These are phyloP conservation scores for Oeneis ivallda DNA, from an alignment of 2,888 invertebrate species.

Conservation along the genomic window DNA sequence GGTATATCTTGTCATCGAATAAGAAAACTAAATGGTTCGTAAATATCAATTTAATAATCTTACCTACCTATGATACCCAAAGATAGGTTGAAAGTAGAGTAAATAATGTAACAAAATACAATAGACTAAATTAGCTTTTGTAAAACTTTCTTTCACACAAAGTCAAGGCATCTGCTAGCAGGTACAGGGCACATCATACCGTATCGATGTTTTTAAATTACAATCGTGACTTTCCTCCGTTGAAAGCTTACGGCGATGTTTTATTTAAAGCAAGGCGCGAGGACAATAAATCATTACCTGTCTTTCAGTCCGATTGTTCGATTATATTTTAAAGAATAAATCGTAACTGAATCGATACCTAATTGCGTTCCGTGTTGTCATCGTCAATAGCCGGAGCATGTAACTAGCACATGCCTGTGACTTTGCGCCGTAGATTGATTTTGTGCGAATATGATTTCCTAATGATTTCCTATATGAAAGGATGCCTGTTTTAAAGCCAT, in stretches of 20 bases:
- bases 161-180: slow-evolving; percentile 4
- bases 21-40: too few relatives aligned
- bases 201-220: slow-evolving; percentile 76
- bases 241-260: slow-evolving; percentile 78
- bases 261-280: slow-evolving; percentile 76
- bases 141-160: slow-evolving; percentile 12
- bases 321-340: slow-evolving; percentile 67
- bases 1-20: too few relatives aligned
- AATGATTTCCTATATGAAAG: too few relatives aligned
- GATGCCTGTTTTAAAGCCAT: too few relatives aligned
- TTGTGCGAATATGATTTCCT: too few relatives aligned
- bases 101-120: slow-evolving; percentile 5
- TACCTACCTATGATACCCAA: too few relatives aligned
- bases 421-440: slow-evolving; percentile 28
- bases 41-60: too few relatives aligned
- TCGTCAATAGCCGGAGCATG: slow-evolving; percentile 8
- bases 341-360: slow-evolving; percentile 60
- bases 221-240: slow-evolving; percentile 77
- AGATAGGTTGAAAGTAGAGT: neutral
- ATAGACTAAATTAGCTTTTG: slow-evolving; percentile 7
- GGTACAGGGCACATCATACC: slow-evolving; percentile 56
- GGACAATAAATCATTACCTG: slow-evolving; percentile 69
- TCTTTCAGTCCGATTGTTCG: slow-evolving; percentile 71
- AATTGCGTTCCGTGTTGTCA: slow-evolving; percentile 58
- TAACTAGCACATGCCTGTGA: neutral